Evolutionary conservation across 1,140 invertebrate species (phyloP).

Genomic region (Campoletis sonorensis): DNA sequence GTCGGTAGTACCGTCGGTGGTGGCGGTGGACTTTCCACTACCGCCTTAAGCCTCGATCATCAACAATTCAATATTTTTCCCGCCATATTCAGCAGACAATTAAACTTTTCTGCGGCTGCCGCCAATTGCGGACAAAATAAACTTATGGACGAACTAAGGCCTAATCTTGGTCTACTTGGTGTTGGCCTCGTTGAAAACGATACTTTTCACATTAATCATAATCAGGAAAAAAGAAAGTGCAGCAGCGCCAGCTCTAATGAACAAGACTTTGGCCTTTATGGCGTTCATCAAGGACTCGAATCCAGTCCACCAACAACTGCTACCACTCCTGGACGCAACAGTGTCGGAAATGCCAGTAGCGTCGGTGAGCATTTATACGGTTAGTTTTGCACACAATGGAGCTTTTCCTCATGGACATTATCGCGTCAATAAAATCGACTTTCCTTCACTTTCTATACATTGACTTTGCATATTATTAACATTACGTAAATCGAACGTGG

Average conservation of each 20-base stretch:
- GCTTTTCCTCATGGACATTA: background rate
- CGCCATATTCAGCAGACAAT: conserved; percentile 90
- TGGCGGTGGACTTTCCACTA: conserved; percentile 68
- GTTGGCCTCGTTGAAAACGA: conserved; percentile 88
- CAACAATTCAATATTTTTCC: conserved; percentile 94
- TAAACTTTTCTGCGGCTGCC: conserved; percentile 86
- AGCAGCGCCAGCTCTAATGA: conserved; percentile 86
- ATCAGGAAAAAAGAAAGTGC: conserved; percentile 82
- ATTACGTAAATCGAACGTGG: too few relatives aligned
- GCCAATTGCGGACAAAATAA: conserved; percentile 83
- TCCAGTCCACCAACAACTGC: conserved; percentile 77
- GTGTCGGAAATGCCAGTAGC: conserved; percentile 66
- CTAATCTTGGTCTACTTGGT: conserved; percentile 87
- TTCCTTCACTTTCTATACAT: background rate
- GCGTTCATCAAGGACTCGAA: conserved; percentile 73
- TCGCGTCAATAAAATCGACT: background rate
- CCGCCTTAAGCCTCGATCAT: conserved; percentile 79
- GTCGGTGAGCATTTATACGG: conserved; percentile 66
- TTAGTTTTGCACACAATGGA: background rate
- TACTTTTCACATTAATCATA: conserved; percentile 79
- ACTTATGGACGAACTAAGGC: conserved; percentile 89
- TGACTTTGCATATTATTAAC: too few relatives aligned
- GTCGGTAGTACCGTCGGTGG: conserved; percentile 69
- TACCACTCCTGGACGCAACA: conserved; percentile 78
- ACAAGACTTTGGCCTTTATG: conserved; percentile 88